phyloP scores from a whole-genome alignment of 2,113 vertebrate species.

The Trematomus loennbergii region DNA sequence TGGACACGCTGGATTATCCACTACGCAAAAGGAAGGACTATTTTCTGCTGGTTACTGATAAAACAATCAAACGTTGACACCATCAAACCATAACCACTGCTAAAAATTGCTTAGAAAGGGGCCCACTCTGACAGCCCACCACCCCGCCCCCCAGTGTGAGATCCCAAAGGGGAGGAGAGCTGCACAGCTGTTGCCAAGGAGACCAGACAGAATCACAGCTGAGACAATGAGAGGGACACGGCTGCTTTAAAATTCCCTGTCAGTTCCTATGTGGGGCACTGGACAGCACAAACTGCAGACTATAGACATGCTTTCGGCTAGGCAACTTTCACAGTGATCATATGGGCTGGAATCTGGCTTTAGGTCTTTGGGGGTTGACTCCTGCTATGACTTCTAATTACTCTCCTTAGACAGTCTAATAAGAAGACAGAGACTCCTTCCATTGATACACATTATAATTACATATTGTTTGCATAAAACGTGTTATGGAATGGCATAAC shows the following conservation, averaged over 20 bases:
- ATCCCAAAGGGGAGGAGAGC: conserved; percentile 50
- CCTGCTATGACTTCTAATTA: neutral
- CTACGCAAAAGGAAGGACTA: neutral
- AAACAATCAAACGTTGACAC: conserved; percentile 12
- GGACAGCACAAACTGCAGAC: conserved; percentile 22
- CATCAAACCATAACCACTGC: conserved; percentile 19
- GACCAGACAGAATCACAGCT: conserved; percentile 49
- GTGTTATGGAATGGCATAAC: neutral
- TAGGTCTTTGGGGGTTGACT: neutral
- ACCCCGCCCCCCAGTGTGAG: conserved; percentile 28
- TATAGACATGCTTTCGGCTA: conserved; percentile 4
- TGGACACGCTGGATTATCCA: conserved; percentile 2
- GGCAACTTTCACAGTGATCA: neutral
- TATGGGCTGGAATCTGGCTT: neutral
- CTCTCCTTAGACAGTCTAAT: neutral
- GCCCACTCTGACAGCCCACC: conserved; percentile 12
- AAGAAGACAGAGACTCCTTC: neutral
- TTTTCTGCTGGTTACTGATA: neutral
- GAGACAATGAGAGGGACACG: neutral
- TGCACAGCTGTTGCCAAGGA: conserved; percentile 51
- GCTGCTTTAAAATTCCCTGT: conserved; percentile 42
- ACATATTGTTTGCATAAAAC: neutral
- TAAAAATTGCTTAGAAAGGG: conserved; percentile 13
- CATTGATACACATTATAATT: neutral
- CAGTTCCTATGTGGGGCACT: conserved; percentile 30